Conservation (phyloP, 2,888 invertebrate species). For the Merodon equestris region DNA sequence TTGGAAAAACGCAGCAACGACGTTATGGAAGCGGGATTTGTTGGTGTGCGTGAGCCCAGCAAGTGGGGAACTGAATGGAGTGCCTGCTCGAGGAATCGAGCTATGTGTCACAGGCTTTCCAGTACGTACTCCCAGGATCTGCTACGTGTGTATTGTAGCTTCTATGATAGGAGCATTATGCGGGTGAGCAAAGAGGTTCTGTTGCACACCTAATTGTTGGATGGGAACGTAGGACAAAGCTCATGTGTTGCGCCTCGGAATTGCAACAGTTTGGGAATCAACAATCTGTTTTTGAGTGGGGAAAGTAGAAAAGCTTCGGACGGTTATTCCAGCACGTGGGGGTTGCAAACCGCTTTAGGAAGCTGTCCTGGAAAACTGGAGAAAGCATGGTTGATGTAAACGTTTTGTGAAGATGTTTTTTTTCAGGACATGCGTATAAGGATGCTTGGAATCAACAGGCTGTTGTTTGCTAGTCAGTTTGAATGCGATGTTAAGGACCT, state of each 20-base stretch:
- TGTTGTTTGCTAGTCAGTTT: conserved; percentile 53
- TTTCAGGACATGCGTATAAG: conserved; percentile 54
- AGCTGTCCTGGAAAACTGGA: conserved; percentile 11
- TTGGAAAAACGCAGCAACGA: conserved; percentile 72
- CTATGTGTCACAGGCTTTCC: conserved; percentile 54
- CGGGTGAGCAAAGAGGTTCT: conserved; percentile 1
- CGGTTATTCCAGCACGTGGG: conserved; percentile 34
- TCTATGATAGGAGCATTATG: conserved; percentile 25
- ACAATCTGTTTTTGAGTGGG: conserved; percentile 58
- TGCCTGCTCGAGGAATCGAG: conserved; percentile 8
- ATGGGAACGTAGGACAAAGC: conserved; percentile 59
- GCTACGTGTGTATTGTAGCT: background rate
- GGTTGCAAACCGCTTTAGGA: conserved; percentile 43
- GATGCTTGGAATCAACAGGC: conserved; percentile 56
- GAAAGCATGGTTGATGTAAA: background rate
- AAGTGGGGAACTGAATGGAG: conserved; percentile 57
- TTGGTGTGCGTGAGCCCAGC: conserved; percentile 25
- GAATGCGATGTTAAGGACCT: conserved; percentile 54
- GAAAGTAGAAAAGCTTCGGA: conserved; percentile 24
- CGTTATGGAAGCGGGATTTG: conserved; percentile 49
- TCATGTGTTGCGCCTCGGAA: conserved; percentile 64
- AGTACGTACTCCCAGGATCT: conserved; percentile 59
- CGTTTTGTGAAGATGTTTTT: conserved; percentile 3
- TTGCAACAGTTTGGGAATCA: conserved; percentile 67
- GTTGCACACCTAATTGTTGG: conserved; percentile 42